Evolutionary conservation across 2,113 vertebrate genomes (phyloP).

Genomic region (Tupaia chinensis): DNA sequence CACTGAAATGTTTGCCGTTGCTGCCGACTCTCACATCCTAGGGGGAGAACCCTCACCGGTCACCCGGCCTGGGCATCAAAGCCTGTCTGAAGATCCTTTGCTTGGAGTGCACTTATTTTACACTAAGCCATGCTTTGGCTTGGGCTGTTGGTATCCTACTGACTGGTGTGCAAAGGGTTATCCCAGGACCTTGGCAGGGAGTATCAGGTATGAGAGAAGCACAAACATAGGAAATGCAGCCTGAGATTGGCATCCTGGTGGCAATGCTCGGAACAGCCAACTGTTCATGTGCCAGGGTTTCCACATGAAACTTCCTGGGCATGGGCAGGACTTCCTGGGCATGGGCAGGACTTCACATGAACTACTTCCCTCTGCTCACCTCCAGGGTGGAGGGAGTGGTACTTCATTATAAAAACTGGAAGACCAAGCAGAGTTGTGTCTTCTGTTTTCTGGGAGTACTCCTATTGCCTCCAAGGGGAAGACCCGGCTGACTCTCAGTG

Average conservation of each 20-base stretch:
- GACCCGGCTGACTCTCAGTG: not conserved
- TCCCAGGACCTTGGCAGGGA: not conserved
- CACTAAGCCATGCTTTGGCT: not conserved
- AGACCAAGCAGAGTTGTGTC: not conserved
- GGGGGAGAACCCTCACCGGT: not conserved
- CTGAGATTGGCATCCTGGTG: not conserved
- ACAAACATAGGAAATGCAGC: accelerated
- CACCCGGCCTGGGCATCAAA: not conserved
- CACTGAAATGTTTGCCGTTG: not conserved
- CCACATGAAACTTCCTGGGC: not conserved
- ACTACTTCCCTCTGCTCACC: not conserved
- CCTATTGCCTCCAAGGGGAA: not conserved
- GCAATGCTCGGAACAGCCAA: not conserved
- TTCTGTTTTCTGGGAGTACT: not conserved
- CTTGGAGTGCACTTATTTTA: not conserved
- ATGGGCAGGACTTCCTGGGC: accelerated
- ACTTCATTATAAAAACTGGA: not conserved
- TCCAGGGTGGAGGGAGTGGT: not conserved
- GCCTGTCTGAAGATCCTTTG: not conserved
- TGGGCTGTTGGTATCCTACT: not conserved
- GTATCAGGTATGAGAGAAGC: not conserved
- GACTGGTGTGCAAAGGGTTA: not conserved
- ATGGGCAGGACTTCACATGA: accelerated
- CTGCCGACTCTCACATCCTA: not conserved
- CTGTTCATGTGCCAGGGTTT: not conserved